Conservation (phyloP, 2,113 vertebrate genomes). For the Bos indicus region DNA sequence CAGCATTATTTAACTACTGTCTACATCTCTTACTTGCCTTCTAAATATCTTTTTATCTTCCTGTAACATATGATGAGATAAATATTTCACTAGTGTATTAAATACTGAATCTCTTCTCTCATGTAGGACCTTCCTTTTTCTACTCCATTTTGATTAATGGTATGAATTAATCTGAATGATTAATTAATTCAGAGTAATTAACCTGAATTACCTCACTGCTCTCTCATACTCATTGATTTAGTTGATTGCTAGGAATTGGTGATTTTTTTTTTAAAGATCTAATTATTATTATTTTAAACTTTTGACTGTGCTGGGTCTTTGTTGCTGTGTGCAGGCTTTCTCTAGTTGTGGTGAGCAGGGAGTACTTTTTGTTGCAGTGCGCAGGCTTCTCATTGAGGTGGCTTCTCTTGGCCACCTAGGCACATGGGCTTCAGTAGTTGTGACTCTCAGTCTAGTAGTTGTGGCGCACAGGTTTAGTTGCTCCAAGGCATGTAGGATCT, state of each 20-base stretch:
- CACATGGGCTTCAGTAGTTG: background rate
- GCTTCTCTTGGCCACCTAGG: background rate
- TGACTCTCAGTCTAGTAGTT: background rate
- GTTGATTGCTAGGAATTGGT: background rate
- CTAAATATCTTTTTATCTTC: background rate
- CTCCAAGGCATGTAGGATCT: background rate
- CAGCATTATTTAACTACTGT: background rate
- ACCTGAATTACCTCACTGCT: background rate
- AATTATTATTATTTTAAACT: background rate
- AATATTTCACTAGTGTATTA: background rate
- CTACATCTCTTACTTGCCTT: background rate
- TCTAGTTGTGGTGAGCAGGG: background rate
- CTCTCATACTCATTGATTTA: background rate
- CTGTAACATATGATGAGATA: background rate
- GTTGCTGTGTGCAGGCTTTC: background rate
- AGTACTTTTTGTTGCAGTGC: background rate
- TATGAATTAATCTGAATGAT: background rate
- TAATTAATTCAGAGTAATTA: background rate
- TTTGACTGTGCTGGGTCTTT: background rate
- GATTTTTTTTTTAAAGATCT: background rate
- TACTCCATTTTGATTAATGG: background rate
- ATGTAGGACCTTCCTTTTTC: background rate
- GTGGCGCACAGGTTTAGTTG: background rate
- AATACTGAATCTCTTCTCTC: background rate
- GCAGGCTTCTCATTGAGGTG: background rate